phyloP scores from a whole-genome alignment of 2,888 invertebrate genomes.

The Sthenelais limicola region DNA sequence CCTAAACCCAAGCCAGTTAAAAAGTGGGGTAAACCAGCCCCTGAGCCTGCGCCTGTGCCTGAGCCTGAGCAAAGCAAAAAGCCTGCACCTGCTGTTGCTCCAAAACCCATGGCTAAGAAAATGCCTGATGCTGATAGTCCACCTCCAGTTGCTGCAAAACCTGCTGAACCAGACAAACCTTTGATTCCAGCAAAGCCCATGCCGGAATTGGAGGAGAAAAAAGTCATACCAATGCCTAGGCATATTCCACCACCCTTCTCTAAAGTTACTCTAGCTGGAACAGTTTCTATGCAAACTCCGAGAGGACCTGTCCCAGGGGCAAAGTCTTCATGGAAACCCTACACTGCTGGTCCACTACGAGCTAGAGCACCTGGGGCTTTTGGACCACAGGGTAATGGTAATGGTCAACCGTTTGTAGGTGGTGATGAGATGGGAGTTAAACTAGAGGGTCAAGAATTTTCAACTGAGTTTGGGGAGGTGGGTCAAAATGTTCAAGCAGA shows the following conservation, averaged over 20 bases:
- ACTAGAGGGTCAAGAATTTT: no score
- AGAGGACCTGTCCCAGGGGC: conserved; percentile 31
- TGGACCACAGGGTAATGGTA: no score
- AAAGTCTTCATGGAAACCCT: conserved; percentile 39
- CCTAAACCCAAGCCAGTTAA: neutral
- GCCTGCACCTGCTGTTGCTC: neutral
- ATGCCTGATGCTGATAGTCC: neutral
- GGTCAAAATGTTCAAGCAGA: no score
- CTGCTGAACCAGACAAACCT: neutral
- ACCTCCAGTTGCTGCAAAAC: neutral
- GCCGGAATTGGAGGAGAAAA: conserved; percentile 27
- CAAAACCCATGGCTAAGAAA: conserved; percentile 1
- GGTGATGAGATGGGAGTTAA: no score
- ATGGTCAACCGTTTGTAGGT: no score
- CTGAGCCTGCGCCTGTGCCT: neutral
- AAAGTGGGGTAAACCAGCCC: neutral
- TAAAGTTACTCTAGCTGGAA: conserved; percentile 1
- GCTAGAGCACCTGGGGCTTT: conserved; percentile 12
- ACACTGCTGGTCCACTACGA: conserved; percentile 29
- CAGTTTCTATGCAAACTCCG: conserved; percentile 21
- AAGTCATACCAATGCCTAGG: conserved; percentile 11
- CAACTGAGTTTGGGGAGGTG: no score
- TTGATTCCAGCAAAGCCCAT: conserved; percentile 8
- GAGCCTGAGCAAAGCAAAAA: neutral
- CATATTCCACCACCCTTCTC: conserved; percentile 6